A percentile compares a stretch with the other conserved stretches of the same genome.
phyloP scores from a whole-genome alignment of 2,888 invertebrate species.

The Morinoia aosen region DNA sequence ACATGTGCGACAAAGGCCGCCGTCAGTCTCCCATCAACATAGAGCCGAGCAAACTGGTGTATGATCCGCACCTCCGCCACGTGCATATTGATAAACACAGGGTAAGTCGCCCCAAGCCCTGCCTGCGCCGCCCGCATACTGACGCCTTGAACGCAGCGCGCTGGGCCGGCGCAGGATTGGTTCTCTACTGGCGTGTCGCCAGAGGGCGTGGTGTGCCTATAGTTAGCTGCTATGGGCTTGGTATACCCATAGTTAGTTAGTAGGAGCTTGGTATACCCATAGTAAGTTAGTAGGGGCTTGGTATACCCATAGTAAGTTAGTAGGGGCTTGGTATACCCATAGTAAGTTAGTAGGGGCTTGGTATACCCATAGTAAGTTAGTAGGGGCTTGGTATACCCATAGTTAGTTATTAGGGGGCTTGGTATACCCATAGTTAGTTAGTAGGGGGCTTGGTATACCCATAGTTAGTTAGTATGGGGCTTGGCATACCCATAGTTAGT shows the following conservation, averaged over 20 bases:
- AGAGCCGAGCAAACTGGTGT: conserved; percentile 74
- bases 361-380: too few relatives aligned
- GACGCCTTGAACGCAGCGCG: background rate
- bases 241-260: background rate
- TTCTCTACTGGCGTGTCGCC: background rate
- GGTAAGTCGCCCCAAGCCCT: conserved; percentile 68
- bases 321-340: too few relatives aligned
- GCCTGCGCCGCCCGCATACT: background rate
- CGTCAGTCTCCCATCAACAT: conserved; percentile 76
- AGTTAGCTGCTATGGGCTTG: background rate
- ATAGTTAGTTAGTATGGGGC: too few relatives aligned
- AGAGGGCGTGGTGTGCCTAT: background rate
- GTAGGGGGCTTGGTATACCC: too few relatives aligned
- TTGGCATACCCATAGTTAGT: too few relatives aligned
- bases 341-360: too few relatives aligned
- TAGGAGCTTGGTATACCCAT: too few relatives aligned
- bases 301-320: too few relatives aligned
- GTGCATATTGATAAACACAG: conserved; percentile 72
- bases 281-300: too few relatives aligned
- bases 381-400: too few relatives aligned
- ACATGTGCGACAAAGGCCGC: conserved; percentile 75
- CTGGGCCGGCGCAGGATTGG: background rate
- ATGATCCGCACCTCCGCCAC: conserved; percentile 74
- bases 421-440: too few relatives aligned
- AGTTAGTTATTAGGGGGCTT: too few relatives aligned